Conservation (phyloP, 2,113 vertebrate genomes). For the Danio rerio region DNA sequence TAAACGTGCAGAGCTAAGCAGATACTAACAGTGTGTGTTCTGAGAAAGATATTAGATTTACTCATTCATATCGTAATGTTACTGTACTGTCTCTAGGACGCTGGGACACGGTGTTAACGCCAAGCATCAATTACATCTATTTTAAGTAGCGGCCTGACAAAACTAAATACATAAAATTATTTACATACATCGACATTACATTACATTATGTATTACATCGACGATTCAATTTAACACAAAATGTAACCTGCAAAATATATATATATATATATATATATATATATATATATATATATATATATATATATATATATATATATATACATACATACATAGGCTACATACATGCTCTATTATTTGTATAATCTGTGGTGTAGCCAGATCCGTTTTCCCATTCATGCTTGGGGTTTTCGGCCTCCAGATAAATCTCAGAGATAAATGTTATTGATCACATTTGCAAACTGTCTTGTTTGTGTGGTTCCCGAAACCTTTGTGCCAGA, state of each 20-base stretch:
- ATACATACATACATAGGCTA: too few species aligned
- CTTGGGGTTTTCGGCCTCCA: background rate
- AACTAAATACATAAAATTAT: background rate
- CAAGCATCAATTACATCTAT: background rate
- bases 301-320: too few species aligned
- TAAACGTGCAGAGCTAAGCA: conserved; percentile 28
- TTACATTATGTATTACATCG: too few species aligned
- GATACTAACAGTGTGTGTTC: background rate
- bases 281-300: too few species aligned
- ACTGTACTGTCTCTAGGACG: background rate
- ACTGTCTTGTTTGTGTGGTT: background rate
- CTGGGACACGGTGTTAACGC: background rate
- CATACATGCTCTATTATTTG: too few species aligned
- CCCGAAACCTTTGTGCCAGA: background rate
- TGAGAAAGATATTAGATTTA: background rate
- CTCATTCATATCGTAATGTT: background rate
- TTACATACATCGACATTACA: too few species aligned
- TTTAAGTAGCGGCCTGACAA: background rate
- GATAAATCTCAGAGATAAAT: background rate
- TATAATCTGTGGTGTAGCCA: background rate
- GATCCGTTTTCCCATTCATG: background rate
- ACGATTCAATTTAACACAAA: too few species aligned
- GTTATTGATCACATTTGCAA: conserved; percentile 2
- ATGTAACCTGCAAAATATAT: too few species aligned
- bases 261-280: too few species aligned